These are phyloP conservation scores for Terrapene triunguis DNA, from an alignment of 2,113 vertebrate species.

Conservation along the genomic window DNA sequence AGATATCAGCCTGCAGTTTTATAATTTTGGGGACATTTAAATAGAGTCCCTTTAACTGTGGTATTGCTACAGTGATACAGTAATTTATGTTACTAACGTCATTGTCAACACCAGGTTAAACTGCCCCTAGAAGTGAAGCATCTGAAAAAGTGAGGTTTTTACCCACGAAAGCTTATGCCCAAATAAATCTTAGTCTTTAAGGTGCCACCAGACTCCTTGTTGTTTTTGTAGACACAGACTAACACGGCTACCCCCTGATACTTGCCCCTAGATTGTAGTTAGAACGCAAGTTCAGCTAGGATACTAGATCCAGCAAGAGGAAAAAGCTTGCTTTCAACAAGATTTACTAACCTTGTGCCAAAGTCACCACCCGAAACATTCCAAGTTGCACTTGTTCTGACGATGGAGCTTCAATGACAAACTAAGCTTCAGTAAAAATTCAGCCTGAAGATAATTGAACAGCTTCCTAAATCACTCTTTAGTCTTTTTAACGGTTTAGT, in stretches of 20 bases:
- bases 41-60: not conserved
- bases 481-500: too few relatives aligned
- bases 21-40: not conserved
- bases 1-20: not conserved
- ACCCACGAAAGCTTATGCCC: too few relatives aligned
- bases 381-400: not conserved
- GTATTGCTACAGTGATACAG: not conserved
- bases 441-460: not conserved
- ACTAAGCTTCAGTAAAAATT: accelerated
- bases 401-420: not conserved
- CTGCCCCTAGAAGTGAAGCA: too few relatives aligned
- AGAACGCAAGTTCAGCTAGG: not conserved
- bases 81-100: not conserved
- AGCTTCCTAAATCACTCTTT: too few relatives aligned
- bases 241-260: too few relatives aligned
- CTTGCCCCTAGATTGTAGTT: not conserved
- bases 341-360: slow-evolving; percentile 70
- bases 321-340: not conserved
- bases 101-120: not conserved
- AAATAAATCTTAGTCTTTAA: too few relatives aligned
- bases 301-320: not conserved
- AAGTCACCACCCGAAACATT: slow-evolving; percentile 69
- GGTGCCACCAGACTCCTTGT: too few relatives aligned
- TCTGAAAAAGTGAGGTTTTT: too few relatives aligned
- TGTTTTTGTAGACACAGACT: too few relatives aligned